These are phyloP conservation scores for Chloebia gouldiae DNA, from an alignment of 2,113 vertebrate genomes.

Conservation along the genomic window DNA sequence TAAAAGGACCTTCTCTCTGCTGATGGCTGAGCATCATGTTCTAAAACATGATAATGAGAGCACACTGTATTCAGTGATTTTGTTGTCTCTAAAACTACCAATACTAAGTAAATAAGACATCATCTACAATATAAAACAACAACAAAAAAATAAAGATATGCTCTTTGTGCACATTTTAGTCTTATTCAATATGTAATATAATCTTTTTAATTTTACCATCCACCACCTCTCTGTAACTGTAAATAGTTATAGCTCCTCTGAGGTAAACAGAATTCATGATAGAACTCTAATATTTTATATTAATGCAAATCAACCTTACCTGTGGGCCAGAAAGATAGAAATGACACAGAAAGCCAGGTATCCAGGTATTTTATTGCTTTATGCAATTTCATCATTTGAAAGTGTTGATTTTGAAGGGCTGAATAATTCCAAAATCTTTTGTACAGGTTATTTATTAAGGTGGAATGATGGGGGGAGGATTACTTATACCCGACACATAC, in stretches of 20 bases:
- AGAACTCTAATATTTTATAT: background rate
- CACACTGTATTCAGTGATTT: background rate
- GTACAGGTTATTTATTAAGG: background rate
- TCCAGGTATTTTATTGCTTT: background rate
- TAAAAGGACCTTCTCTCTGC: background rate
- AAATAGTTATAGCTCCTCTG: background rate
- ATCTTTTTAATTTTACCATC: background rate
- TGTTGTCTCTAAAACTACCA: background rate
- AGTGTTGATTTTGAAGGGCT: background rate
- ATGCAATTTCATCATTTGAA: background rate
- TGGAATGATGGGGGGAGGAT: rapidly evolving
- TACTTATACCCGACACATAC: background rate
- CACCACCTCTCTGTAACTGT: background rate
- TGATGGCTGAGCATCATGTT: background rate
- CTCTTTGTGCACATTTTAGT: background rate
- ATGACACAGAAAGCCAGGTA: background rate
- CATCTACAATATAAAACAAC: background rate
- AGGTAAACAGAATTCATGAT: background rate
- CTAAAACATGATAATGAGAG: background rate
- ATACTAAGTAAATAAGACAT: background rate
- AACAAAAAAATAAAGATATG: background rate
- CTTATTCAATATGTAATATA: background rate
- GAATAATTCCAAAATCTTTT: background rate
- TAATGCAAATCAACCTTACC: background rate
- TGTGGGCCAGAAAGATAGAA: background rate